A percentile compares a stretch with the other conserved stretches of the same genome.
phyloP scores from a whole-genome alignment of 2,113 vertebrate species.

The Erythrolamprus reginae region DNA sequence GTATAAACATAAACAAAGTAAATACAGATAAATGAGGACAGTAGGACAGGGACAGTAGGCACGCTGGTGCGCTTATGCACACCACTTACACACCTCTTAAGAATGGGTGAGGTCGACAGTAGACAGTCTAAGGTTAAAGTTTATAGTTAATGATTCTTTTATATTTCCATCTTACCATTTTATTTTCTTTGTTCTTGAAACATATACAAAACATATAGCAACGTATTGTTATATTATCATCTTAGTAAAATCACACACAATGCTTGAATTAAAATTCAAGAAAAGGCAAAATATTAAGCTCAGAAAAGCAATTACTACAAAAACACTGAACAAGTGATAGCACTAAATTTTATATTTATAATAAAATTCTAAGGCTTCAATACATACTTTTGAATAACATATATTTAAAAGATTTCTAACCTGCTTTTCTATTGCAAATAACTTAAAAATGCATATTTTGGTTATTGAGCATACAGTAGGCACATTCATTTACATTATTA shows the following conservation, averaged over 20 bases:
- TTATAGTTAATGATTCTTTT: not conserved
- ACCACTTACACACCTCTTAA: too few species aligned
- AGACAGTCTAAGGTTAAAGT: too few species aligned
- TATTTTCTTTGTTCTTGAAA: not conserved
- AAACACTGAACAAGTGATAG: not conserved
- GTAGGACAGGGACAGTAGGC: too few species aligned
- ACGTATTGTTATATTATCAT: not conserved
- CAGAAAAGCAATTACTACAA: not conserved
- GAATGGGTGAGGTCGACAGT: too few species aligned
- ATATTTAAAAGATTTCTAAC: not conserved
- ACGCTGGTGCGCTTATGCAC: too few species aligned
- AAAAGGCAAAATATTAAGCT: not conserved
- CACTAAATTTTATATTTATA: not conserved
- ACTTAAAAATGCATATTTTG: not conserved
- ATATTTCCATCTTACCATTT: not conserved
- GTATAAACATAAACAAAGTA: too few species aligned
- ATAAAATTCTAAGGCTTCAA: not conserved
- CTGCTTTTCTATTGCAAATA: not conserved
- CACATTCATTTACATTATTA: not conserved
- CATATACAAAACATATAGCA: not conserved
- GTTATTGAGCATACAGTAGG: not conserved
- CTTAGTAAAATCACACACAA: not conserved
- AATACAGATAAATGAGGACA: too few species aligned
- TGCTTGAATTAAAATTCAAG: not conserved
- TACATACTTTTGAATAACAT: not conserved